A percentile compares a stretch with the other conserved stretches of the same genome.
phyloP scores from a whole-genome alignment of 2,797 vertebrate genomes.

The Perdix hodgsoniae region DNA sequence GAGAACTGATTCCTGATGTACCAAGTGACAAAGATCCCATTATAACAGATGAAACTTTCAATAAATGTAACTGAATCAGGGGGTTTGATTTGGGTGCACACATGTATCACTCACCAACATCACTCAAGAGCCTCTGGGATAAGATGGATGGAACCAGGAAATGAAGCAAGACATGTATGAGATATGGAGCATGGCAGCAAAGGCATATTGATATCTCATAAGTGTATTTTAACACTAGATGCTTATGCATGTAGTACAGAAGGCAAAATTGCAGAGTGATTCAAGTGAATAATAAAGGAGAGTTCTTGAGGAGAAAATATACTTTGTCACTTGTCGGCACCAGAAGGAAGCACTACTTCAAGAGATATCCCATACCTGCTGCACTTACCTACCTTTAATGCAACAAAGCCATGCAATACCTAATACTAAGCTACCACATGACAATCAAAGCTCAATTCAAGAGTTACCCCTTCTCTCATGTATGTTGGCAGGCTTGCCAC shows the following conservation, averaged over 20 bases:
- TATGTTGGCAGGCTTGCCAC: not conserved
- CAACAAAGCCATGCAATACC: not conserved
- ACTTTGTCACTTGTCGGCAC: not conserved
- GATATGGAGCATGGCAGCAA: not conserved
- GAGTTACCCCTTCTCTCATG: not conserved
- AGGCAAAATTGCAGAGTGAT: not conserved
- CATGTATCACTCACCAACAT: not conserved
- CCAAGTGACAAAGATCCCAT: not conserved
- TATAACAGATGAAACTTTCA: not conserved
- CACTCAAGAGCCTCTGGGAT: not conserved
- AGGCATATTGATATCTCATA: not conserved
- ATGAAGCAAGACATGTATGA: not conserved
- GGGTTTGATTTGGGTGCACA: not conserved
- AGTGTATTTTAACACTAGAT: not conserved
- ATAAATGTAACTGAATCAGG: not conserved
- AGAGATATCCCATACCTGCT: not conserved
- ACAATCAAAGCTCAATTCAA: not conserved
- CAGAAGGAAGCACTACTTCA: not conserved
- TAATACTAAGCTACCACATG: not conserved
- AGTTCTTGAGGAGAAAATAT: not conserved
- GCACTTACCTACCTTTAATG: not conserved
- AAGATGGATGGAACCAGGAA: not conserved
- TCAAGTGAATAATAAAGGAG: not conserved
- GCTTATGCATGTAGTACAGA: not conserved
- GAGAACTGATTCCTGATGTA: not conserved